A percentile compares a stretch with the other conserved stretches of the same genome.
These are phyloP conservation scores for Ischnus inquisitorius DNA, from an alignment of 2,888 invertebrate genomes.

Conservation along the genomic window DNA sequence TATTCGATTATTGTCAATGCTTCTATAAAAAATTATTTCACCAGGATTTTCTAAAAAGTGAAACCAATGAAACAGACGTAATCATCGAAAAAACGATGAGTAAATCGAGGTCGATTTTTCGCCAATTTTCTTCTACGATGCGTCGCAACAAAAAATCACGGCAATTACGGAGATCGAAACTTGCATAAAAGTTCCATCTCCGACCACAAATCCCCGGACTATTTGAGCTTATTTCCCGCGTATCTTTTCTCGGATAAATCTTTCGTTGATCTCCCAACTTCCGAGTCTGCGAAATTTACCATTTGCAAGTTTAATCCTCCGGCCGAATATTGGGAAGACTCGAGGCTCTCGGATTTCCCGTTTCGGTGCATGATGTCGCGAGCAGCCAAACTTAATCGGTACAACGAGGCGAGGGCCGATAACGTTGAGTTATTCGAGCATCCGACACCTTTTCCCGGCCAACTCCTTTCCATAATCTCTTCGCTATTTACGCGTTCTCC, in stretches of 20 bases:
- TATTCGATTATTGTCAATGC: no score
- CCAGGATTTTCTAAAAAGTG: neutral
- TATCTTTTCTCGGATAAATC: slow-evolving; percentile 28
- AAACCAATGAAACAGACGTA: neutral
- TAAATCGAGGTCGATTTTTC: no score
- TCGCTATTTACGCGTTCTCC: neutral
- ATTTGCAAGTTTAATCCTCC: slow-evolving; percentile 55
- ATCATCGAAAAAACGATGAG: no score
- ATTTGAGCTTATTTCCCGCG: neutral
- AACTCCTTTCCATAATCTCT: slow-evolving; percentile 39
- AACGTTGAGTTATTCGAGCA: slow-evolving; percentile 40
- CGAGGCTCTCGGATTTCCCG: slow-evolving; percentile 1
- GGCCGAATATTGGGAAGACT: neutral
- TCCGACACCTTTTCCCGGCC: slow-evolving; percentile 12
- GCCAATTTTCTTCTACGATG: no score
- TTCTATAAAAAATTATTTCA: no score
- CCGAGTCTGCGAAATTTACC: slow-evolving; percentile 13
- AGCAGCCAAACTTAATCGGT: slow-evolving; percentile 43
- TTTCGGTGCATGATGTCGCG: neutral
- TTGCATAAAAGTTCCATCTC: neutral
- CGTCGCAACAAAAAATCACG: neutral
- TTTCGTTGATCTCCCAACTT: neutral
- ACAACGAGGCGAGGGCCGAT: slow-evolving; percentile 22
- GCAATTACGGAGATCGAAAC: neutral
- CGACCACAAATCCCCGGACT: neutral